Evolutionary conservation across 2,888 invertebrate genomes (phyloP).

Genomic region (Clitarchus hookeri): DNA sequence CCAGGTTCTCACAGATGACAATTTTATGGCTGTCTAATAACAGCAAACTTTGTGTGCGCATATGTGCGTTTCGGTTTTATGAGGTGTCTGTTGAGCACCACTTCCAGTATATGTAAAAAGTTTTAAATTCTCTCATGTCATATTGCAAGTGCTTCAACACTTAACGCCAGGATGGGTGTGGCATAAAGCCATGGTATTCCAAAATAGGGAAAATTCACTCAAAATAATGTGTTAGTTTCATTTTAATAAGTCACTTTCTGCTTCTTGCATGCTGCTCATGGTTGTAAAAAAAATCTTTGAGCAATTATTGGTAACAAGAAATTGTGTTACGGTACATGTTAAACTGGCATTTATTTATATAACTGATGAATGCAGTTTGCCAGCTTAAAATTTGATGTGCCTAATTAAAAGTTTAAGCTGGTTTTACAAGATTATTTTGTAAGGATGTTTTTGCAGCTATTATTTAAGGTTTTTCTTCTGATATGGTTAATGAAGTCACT

Average conservation of each 20-base stretch:
- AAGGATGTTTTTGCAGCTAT: neutral
- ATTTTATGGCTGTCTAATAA: constrained; percentile 36
- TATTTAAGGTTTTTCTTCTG: neutral
- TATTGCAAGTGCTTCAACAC: neutral
- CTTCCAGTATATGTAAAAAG: neutral
- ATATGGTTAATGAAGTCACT: too few relatives aligned
- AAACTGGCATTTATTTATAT: neutral
- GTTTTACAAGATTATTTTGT: neutral
- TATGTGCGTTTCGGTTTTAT: too few relatives aligned
- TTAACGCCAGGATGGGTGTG: neutral
- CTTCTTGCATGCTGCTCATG: too few relatives aligned
- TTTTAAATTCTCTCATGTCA: too few relatives aligned
- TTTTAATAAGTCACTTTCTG: too few relatives aligned
- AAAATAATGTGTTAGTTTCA: too few relatives aligned
- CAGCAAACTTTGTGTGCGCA: neutral
- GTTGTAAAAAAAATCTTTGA: neutral
- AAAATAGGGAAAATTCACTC: too few relatives aligned
- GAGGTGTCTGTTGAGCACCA: neutral
- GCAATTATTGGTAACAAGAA: neutral
- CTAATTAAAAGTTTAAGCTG: too few relatives aligned
- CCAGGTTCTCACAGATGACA: constrained; percentile 47
- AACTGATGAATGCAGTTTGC: neutral
- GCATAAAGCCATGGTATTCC: neutral
- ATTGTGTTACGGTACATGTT: neutral
- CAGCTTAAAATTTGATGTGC: neutral